These are phyloP conservation scores for Calyptommatus sinebrachiatus DNA, from an alignment of 2,113 vertebrate species.

Conservation along the genomic window DNA sequence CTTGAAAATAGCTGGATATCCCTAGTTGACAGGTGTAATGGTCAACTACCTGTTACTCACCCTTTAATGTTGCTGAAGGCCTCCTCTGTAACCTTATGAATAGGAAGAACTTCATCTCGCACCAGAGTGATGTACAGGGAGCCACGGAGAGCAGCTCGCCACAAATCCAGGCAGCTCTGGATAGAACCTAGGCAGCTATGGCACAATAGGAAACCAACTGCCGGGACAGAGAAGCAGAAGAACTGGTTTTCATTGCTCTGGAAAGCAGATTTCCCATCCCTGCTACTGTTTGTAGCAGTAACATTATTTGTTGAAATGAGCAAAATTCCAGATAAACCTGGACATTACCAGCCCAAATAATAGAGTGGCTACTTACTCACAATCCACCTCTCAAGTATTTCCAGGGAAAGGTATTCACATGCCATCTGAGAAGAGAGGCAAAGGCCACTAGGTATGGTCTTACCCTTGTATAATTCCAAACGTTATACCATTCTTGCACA, in stretches of 20 bases:
- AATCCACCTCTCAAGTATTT: conserved; percentile 93
- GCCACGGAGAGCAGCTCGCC: conserved; percentile 85
- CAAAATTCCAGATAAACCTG: neutral
- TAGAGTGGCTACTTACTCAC: conserved; percentile 75
- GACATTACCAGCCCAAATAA: neutral
- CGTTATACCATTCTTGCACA: neutral
- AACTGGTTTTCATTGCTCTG: neutral
- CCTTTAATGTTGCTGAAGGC: conserved; percentile 83
- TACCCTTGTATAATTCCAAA: neutral
- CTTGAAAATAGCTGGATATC: too few species aligned
- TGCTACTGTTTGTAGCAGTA: neutral
- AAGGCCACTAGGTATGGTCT: neutral
- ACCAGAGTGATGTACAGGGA: conserved; percentile 82
- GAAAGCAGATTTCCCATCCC: neutral
- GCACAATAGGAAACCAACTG: conserved; percentile 92
- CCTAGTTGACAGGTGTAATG: neutral
- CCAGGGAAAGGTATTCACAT: conserved; percentile 90
- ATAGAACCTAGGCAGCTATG: conserved; percentile 80
- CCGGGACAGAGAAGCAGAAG: neutral
- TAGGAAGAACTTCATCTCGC: conserved; percentile 83
- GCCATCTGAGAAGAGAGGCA: conserved; percentile 76
- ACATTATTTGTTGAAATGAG: neutral
- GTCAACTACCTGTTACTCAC: conserved; percentile 61
- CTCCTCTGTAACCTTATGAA: conserved; percentile 89
- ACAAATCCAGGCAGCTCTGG: conserved; percentile 79